Conservation (phyloP, 2,113 vertebrate genomes). For the Percopsis transmontana region DNA sequence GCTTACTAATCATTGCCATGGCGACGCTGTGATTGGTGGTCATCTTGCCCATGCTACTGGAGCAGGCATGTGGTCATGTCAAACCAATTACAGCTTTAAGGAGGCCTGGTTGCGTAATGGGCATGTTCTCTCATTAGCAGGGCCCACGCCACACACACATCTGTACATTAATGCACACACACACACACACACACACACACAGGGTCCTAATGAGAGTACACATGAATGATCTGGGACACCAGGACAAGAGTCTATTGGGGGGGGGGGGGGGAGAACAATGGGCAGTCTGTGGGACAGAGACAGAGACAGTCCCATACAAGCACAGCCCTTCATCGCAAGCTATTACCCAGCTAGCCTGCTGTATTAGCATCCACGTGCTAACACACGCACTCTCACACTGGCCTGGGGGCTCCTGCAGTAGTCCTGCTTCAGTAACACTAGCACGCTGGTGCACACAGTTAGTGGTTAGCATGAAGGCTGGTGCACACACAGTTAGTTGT, state of each 20-base stretch:
- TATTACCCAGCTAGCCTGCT: too few species aligned
- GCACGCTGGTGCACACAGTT: too few species aligned
- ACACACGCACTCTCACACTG: too few species aligned
- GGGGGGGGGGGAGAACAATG: conserved; percentile 72
- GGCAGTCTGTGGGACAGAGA: conserved; percentile 63
- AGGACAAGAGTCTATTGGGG: conserved; percentile 71
- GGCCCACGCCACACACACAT: conserved; percentile 32
- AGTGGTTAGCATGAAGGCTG: too few species aligned
- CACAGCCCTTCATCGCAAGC: conserved; percentile 17
- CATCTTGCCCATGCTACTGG: conserved; percentile 34
- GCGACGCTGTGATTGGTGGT: conserved; percentile 23
- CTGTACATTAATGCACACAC: too few species aligned
- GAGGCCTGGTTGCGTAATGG: conserved; percentile 65
- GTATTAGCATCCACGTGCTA: too few species aligned
- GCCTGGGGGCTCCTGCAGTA: too few species aligned
- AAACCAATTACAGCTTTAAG: conserved; percentile 66
- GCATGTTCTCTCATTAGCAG: conserved; percentile 49
- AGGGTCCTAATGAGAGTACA: conserved; percentile 73
- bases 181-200: conserved; percentile 20
- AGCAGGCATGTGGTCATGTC: conserved; percentile 54
- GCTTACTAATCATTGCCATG: neutral
- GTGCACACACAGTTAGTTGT: too few species aligned
- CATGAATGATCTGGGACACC: conserved; percentile 76
- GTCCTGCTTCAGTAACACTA: too few species aligned
- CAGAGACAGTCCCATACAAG: conserved; percentile 46